Evolutionary conservation across 2,113 vertebrate species (phyloP).

Genomic region (Puntigrus tetrazona): DNA sequence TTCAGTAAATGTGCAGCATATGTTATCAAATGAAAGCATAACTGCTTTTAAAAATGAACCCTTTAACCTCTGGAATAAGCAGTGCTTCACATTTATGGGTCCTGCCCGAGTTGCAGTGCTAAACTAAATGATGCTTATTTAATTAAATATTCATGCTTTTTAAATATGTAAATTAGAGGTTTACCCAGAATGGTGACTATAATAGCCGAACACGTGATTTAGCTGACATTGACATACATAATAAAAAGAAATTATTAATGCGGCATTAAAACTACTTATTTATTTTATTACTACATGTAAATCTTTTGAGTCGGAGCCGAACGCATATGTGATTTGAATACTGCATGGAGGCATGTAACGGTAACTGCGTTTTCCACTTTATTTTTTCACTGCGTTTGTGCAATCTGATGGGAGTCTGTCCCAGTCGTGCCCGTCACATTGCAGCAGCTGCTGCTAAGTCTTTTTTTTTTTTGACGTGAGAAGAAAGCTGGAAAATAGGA

Average conservation of each 20-base stretch:
- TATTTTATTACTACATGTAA: not conserved
- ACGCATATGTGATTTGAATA: not conserved
- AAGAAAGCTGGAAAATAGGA: constrained; percentile 5
- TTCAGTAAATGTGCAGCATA: not conserved
- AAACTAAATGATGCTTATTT: not conserved
- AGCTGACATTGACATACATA: not conserved
- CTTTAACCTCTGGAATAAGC: not conserved
- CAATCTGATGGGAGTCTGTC: not conserved
- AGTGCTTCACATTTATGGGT: constrained; percentile 9
- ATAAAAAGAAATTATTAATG: not conserved
- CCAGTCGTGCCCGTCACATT: not conserved
- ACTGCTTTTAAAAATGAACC: not conserved
- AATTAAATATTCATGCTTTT: not conserved
- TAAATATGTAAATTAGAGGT: constrained; percentile 8
- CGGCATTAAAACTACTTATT: not conserved
- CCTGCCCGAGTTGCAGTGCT: not conserved
- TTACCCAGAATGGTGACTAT: not conserved
- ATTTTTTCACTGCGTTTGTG: not conserved
- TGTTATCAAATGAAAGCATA: not conserved
- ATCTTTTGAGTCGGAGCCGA: not conserved
- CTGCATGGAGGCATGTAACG: not conserved
- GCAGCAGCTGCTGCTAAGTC: not conserved
- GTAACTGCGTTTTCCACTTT: not conserved
- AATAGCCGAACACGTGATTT: not conserved
- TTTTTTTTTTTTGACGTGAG: not conserved